Percentiles rank a stretch among this genome's conserved stretches.
phyloP scores from a whole-genome alignment of 2,113 vertebrate species.

The Apodemus sylvaticus region DNA sequence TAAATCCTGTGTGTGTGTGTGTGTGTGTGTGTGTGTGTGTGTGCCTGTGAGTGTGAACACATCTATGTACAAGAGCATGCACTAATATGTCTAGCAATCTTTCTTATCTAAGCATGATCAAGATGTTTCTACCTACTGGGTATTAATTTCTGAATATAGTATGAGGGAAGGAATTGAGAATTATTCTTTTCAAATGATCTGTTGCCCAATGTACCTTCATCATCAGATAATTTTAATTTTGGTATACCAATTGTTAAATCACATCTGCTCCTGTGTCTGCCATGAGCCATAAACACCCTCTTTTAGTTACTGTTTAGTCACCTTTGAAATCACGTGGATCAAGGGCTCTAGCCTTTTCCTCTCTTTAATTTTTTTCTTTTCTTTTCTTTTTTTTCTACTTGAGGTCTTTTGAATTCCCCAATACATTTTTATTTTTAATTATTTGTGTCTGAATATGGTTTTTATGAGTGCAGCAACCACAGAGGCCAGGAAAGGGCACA shows the following conservation, averaged over 20 bases:
- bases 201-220: not conserved
- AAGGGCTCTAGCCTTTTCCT: not conserved
- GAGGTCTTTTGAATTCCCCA: not conserved
- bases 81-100: not conserved
- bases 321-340: not conserved
- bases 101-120: not conserved
- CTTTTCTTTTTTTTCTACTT: not conserved
- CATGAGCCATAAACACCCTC: not conserved
- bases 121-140: not conserved
- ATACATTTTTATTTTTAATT: not conserved
- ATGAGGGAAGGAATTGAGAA: not conserved
- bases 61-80: not conserved
- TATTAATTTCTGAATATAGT: not conserved
- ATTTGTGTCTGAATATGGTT: not conserved
- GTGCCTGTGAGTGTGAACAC: not conserved
- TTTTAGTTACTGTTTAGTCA: not conserved
- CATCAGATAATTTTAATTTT: not conserved
- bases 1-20: not conserved
- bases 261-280: not conserved
- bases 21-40: not conserved
- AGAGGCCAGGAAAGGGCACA: not conserved
- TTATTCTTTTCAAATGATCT: not conserved
- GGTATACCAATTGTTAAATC: not conserved
- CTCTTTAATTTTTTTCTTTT: not conserved
- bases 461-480: not conserved